These are phyloP conservation scores for Noctua fimbriata DNA, from an alignment of 2,888 invertebrate species.

Conservation along the genomic window DNA sequence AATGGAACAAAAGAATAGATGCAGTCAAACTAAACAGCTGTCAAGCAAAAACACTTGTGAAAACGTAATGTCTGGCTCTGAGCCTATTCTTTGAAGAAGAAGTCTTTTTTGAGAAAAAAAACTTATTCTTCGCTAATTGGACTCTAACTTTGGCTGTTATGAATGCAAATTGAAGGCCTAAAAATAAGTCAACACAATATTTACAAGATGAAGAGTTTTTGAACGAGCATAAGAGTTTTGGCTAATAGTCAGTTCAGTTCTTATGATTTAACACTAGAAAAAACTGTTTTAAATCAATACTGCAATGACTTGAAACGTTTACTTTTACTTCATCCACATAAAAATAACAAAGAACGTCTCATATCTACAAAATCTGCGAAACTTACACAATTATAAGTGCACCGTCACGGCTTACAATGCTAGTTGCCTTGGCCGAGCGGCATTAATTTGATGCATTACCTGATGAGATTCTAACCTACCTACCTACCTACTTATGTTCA, in stretches of 20 bases:
- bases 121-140: conserved; percentile 35
- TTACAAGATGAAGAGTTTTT: neutral
- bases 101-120: neutral
- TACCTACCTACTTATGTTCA: conserved; percentile 7
- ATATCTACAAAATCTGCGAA: conserved; percentile 23
- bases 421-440: conserved; percentile 55
- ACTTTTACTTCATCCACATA: neutral
- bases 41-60: conserved; percentile 32
- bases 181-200: neutral
- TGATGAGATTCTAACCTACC: conserved; percentile 40
- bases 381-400: conserved; percentile 48
- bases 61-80: conserved; percentile 24
- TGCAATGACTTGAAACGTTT: neutral
- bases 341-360: conserved; percentile 14
- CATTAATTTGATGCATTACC: conserved; percentile 47
- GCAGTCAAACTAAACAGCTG: conserved; percentile 12
- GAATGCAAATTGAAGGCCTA: conserved; percentile 1
- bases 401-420: conserved; percentile 50
- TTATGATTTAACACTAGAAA: neutral
- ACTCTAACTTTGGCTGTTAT: neutral
- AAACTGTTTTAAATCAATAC: neutral
- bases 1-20: conserved; percentile 27
- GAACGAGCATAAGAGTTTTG: no score
- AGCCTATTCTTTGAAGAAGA: conserved; percentile 18
- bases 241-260: neutral